Percentiles rank a stretch among this genome's conserved stretches.
Conservation (phyloP, 2,888 invertebrate species). For the Cryptocephalus primarius region DNA sequence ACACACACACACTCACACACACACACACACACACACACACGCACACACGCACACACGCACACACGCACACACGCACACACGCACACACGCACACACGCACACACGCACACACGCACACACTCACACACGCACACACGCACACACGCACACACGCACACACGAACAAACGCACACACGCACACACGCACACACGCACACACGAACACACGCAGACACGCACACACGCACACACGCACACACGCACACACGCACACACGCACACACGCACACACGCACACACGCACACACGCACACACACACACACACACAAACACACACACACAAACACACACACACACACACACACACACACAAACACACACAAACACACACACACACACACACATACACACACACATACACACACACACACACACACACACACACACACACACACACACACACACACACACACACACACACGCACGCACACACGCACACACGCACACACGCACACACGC, state of each 20-base stretch:
- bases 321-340: constrained; percentile 1
- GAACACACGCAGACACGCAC: background rate
- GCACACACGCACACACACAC: constrained; percentile 1
- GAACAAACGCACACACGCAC: background rate
- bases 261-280: constrained; percentile 1
- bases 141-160: constrained; percentile 1
- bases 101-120: too few relatives aligned
- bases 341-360: constrained; percentile 1
- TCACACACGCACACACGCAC: background rate
- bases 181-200: constrained; percentile 1
- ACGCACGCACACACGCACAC: background rate
- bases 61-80: too few relatives aligned
- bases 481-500: background rate
- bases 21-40: too few relatives aligned
- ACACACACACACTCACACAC: too few relatives aligned
- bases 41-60: too few relatives aligned
- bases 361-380: constrained; percentile 1
- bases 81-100: too few relatives aligned
- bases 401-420: constrained; percentile 1
- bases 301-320: constrained; percentile 1
- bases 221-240: constrained; percentile 1
- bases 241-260: background rate
- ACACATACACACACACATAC: constrained; percentile 1
- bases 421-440: constrained; percentile 1
- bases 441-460: constrained; percentile 1